Percentiles rank a stretch among this genome's conserved stretches.
Evolutionary conservation across 1,140 invertebrate genomes (phyloP).

Genomic region (Coenobita brevimanus): DNA sequence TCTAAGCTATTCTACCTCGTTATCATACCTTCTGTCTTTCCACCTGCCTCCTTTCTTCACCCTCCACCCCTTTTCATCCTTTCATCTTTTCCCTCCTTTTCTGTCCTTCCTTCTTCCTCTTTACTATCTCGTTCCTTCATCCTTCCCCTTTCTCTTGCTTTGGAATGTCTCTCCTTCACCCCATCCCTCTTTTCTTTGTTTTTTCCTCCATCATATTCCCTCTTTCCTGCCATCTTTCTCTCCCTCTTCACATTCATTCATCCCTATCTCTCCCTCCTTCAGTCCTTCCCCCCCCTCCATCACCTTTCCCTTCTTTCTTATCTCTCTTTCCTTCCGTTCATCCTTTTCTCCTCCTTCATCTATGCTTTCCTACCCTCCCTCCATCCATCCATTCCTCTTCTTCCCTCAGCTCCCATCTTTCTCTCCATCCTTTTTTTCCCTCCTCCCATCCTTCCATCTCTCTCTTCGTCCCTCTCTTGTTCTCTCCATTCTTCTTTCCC

Average conservation of each 20-base stretch:
- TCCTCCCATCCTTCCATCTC: neutral
- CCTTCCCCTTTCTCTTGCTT: neutral
- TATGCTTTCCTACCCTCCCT: no score
- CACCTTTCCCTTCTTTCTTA: neutral
- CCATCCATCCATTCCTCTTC: neutral
- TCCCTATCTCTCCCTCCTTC: neutral
- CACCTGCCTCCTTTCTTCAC: neutral
- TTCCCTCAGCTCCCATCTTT: no score
- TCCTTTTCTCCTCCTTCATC: neutral
- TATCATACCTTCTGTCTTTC: no score
- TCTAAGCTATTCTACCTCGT: no score
- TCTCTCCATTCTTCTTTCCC: neutral
- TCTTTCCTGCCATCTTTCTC: neutral
- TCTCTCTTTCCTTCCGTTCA: neutral
- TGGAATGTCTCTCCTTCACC: neutral
- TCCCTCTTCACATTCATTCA: neutral
- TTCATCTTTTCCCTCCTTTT: conserved; percentile 22
- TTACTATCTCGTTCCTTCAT: neutral
- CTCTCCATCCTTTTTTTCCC: neutral
- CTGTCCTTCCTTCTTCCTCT: conserved; percentile 16
- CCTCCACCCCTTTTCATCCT: neutral
- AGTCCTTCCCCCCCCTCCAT: neutral
- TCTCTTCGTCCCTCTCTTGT: neutral
- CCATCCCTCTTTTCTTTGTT: neutral
- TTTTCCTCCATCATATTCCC: neutral